Evolutionary conservation across 2,888 invertebrate species (phyloP).

Genomic region (Synergus umbraculus): DNA sequence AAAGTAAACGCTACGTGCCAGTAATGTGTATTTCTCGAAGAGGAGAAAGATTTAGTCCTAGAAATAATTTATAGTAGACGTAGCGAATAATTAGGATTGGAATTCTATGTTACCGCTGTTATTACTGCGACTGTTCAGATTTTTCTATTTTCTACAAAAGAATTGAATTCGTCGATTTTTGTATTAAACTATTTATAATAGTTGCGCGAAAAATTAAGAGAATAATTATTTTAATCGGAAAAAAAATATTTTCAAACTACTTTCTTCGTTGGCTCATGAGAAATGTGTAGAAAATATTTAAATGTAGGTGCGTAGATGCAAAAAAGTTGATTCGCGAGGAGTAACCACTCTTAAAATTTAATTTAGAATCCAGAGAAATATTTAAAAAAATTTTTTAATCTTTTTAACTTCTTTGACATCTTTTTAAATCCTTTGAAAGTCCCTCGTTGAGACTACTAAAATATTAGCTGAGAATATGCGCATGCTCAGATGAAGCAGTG

Average conservation of each 20-base stretch:
- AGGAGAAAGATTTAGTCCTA: conserved; percentile 20
- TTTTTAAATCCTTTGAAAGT: no score
- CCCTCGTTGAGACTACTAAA: background rate
- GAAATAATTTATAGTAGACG: conserved; percentile 21
- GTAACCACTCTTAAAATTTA: no score
- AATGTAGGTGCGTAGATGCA: background rate
- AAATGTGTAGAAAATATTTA: background rate
- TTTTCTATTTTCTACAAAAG: conserved; percentile 39
- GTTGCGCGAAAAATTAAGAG: background rate
- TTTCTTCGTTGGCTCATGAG: background rate
- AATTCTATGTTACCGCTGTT: conserved; percentile 24
- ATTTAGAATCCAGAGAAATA: no score
- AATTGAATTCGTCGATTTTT: conserved; percentile 1
- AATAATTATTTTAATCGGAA: background rate
- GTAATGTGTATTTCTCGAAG: conserved; percentile 20
- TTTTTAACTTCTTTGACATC: no score
- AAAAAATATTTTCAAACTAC: background rate
- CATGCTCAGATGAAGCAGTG: background rate
- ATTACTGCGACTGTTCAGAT: conserved; percentile 13
- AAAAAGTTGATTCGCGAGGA: background rate
- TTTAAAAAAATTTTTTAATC: no score
- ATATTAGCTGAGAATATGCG: background rate
- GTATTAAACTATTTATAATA: conserved; percentile 13
- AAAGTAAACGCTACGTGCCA: conserved; percentile 28
- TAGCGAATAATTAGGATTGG: conserved; percentile 25